Evolutionary conservation across 2,797 vertebrate species (phyloP), one percentile per base, ranked within the genome.

Genomic region (Mus spretus): DNA sequence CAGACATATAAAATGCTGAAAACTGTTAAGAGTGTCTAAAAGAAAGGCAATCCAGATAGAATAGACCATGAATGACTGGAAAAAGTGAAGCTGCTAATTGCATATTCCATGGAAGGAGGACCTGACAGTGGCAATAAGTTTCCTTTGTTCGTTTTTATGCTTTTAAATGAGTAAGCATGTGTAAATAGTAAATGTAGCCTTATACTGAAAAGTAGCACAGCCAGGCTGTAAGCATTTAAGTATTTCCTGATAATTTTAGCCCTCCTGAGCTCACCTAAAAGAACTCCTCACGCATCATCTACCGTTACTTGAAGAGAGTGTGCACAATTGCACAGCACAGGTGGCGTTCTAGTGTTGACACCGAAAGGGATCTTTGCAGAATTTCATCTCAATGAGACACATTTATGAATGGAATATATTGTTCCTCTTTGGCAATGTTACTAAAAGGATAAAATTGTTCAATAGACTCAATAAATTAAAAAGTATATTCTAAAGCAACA

Each of bases 201-300:
- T 86, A 59, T 47, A 93, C 78, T 94, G 94, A 24, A 63, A 89
- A 82, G n/a, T 20, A 80, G 75, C 50, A 34, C 24, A 55, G 79
- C 93, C 37, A 78, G 40, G 72, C 57, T 87, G 14, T 72, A 78
- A 84, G n/a, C 61, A 55, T 89, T 89, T 89, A 79, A 83, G 53
- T 65, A 80, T 91, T 88, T 96, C 50, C 40, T 82, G 57, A 6
- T 31, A 26, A 67, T n/a, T 80, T 82, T 84, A 87, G 86, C 61
- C 19, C 17, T 90, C 67, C 59, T 31, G 40, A 85, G 53, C 63
- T 20, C 61, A 19, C 59, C n/a, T 8, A 85, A 50, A 92, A 91
- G 9, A 88, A 65, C 3, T 67, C 22, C 67, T 75, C 65, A 4
- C 34, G 72, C 17, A 2, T 95, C 81, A 88, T 7, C 31, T 93